Base-by-base conservation (phyloP, 2,113 vertebrate species). In the Anguilla japonica region DNA sequence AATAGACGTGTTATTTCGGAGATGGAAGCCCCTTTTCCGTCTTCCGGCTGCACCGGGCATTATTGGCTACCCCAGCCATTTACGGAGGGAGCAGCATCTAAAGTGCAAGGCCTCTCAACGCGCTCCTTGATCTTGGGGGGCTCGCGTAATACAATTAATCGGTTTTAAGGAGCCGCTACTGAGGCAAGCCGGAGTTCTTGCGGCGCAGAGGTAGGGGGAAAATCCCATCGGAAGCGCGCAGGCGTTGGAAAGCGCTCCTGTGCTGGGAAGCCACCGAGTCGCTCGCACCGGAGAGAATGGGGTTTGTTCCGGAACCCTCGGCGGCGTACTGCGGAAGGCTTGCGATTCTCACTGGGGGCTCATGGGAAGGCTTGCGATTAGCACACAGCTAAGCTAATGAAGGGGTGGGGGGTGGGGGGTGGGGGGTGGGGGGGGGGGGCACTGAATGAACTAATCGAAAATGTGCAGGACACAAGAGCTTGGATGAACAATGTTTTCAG, bases 101-200 rank as follows among this genome's bases (percentile, higher is more conserved):
- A 87, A 91, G 88, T 88, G 87, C 85, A 91, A 88, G 89, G 34
- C 34, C 90, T 91, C 90, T 91, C 91, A 88, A 86, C 90, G 91
- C 87, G 89, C 90, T 92, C 91, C 93, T 92, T 93, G 92, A 94
- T 94, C 93, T 93, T 85, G 50, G 50, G 41, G 88, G 26, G 91
- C 91, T 95, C 94, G 94, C 92, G 92, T 93, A 94, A 94, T 92
- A 93, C 93, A 93, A 94, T 94, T 94, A 95, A 94, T 92, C 90
- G 90, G 88, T 93, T 46, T 94, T 94, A 94, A 94, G 88, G 87
- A 88, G 92, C 90, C 87, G 93, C 91, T 93, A 91, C 89, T 92
- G 88, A 93, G 26, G 89, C 87, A 85, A 90, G 91, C 92, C 82
- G 90, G 79, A 87, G 93, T 89, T 79, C 86, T 84, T 87, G 87